A percentile compares a stretch with the other conserved stretches of the same genome.
phyloP scores from a whole-genome alignment of 2,113 vertebrate species.

The Meles meles region DNA sequence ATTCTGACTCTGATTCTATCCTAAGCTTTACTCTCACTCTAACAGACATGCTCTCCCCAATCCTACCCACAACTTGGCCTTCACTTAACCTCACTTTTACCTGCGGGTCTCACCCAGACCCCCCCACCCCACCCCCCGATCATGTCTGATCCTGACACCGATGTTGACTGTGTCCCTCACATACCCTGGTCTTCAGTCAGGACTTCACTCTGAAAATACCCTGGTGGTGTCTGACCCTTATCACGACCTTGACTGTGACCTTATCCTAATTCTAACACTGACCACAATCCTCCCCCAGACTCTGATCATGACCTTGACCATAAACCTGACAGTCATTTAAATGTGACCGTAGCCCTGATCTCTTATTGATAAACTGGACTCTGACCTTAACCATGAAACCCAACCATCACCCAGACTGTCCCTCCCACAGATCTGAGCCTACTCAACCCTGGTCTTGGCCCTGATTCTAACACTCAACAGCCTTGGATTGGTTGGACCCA shows the following conservation, averaged over 20 bases:
- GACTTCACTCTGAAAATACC: background rate
- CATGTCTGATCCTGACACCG: background rate
- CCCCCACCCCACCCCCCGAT: too few relatives aligned
- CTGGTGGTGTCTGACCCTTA: too few relatives aligned
- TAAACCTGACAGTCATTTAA: too few relatives aligned
- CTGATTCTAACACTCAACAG: too few relatives aligned
- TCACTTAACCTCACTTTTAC: background rate
- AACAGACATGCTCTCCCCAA: background rate
- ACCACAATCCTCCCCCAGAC: background rate
- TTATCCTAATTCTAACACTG: background rate
- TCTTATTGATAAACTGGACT: too few relatives aligned
- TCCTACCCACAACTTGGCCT: background rate
- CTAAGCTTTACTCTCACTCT: background rate
- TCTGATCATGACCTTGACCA: background rate
- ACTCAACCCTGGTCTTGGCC: too few relatives aligned
- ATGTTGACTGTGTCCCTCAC: background rate
- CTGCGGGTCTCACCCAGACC: background rate
- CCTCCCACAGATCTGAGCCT: too few relatives aligned
- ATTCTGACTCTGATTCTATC: background rate
- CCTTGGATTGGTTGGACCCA: too few relatives aligned
- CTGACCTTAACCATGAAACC: too few relatives aligned
- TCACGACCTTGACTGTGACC: background rate
- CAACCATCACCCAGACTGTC: too few relatives aligned
- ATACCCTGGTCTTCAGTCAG: background rate
- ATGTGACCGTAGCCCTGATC: too few relatives aligned